Evolutionary conservation across 2,888 invertebrate genomes (phyloP).

Genomic region (Gisinianus flammeolus): DNA sequence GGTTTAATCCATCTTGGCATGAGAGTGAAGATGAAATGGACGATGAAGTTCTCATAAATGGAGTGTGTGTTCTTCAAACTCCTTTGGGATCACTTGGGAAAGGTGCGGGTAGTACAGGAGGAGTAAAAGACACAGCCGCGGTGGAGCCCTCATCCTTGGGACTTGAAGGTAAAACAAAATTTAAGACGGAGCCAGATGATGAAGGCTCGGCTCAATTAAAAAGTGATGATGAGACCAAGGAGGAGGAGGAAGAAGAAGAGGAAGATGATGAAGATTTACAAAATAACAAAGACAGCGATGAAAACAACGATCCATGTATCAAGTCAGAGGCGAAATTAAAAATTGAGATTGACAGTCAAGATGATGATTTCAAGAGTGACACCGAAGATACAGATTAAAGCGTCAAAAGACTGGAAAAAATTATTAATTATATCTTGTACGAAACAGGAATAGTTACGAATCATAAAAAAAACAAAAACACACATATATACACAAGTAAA

Average conservation of each 20-base stretch:
- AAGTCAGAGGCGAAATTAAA: slow-evolving; percentile 45
- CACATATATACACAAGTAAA: not conserved
- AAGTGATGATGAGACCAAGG: slow-evolving; percentile 57
- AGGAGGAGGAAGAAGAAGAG: slow-evolving; percentile 60
- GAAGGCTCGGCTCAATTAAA: slow-evolving; percentile 60
- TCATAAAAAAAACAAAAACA: not conserved
- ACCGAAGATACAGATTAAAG: slow-evolving; percentile 40
- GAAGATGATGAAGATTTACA: slow-evolving; percentile 59
- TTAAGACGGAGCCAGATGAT: slow-evolving; percentile 63
- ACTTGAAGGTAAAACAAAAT: slow-evolving; percentile 61
- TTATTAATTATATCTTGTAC: slow-evolving; percentile 25
- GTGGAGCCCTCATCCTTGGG: slow-evolving; percentile 72
- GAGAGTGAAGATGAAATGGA: slow-evolving; percentile 63
- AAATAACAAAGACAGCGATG: slow-evolving; percentile 52
- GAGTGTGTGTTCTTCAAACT: slow-evolving; percentile 75
- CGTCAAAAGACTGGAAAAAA: slow-evolving; percentile 22
- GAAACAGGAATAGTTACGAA: slow-evolving; percentile 14
- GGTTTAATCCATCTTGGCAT: slow-evolving; percentile 92
- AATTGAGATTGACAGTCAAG: slow-evolving; percentile 41
- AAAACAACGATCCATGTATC: slow-evolving; percentile 45
- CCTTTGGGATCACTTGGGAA: slow-evolving; percentile 38
- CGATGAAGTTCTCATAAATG: slow-evolving; percentile 85
- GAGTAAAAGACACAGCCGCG: not conserved
- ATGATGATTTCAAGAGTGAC: slow-evolving; percentile 37
- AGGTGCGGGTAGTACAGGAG: not conserved